Evolutionary conservation across 2,888 invertebrate genomes (phyloP).

Genomic region (Diploptera punctata): DNA sequence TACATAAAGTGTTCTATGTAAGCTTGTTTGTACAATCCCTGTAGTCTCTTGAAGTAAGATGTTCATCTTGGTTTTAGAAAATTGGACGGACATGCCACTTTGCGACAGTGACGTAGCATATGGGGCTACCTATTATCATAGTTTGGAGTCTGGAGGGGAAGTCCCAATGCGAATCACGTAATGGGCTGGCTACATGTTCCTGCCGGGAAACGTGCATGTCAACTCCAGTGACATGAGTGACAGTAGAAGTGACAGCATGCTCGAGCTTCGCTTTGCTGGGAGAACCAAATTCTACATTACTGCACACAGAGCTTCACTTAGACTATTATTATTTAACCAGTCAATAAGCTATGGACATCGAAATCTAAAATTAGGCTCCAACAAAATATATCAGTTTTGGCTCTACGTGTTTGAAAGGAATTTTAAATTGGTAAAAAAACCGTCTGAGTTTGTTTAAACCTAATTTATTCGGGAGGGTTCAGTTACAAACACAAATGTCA

Average conservation of each 20-base stretch:
- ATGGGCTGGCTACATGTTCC: constrained; percentile 27
- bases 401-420: no score
- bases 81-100: neutral
- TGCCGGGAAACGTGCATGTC: constrained; percentile 24
- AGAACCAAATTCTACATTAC: constrained; percentile 3
- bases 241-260: constrained; percentile 22
- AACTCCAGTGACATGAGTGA: constrained; percentile 29
- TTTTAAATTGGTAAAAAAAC: no score
- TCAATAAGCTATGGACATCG: no score
- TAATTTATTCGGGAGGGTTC: no score
- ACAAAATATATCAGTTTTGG: no score
- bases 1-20: no score
- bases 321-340: no score
- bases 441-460: no score
- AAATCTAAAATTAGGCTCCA: no score
- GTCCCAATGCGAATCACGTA: constrained; percentile 33
- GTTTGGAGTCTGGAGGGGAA: constrained; percentile 11
- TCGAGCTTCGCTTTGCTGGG: constrained; percentile 17
- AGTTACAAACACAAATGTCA: no score
- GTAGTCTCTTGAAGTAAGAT: no score
- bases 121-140: constrained; percentile 27
- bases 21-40: no score
- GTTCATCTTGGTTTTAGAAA: neutral
- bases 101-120: neutral
- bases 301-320: neutral